Evolutionary conservation across 2,797 vertebrate species (phyloP).

Genomic region (Vipera latastei): DNA sequence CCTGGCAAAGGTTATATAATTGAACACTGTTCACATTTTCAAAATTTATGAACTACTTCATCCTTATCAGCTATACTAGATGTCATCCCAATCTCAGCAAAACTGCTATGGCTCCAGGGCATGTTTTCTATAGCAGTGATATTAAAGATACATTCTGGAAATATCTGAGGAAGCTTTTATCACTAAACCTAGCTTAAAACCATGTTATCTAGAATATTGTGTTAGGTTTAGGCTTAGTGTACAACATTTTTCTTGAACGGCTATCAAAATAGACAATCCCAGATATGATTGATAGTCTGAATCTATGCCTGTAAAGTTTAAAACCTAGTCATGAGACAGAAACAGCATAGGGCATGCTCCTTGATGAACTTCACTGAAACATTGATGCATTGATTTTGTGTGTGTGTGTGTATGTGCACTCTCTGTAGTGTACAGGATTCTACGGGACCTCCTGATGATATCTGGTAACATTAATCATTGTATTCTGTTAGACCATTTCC

Average conservation of each 20-base stretch:
- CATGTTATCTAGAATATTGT: background rate
- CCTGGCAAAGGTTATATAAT: background rate
- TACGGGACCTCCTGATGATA: background rate
- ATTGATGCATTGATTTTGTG: background rate
- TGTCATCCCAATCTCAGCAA: background rate
- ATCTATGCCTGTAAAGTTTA: background rate
- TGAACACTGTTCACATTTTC: background rate
- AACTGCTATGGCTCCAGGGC: background rate
- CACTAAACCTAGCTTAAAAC: background rate
- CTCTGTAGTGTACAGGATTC: no score
- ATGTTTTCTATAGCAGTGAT: background rate
- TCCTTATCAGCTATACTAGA: background rate
- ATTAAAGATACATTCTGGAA: background rate
- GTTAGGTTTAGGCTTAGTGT: background rate
- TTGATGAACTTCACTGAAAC: background rate
- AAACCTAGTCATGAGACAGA: background rate
- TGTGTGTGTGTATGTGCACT: background rate
- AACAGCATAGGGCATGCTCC: background rate
- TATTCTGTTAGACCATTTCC: background rate
- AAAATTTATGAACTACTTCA: background rate
- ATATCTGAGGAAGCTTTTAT: background rate
- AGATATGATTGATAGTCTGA: background rate
- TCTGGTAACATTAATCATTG: background rate
- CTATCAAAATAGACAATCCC: background rate
- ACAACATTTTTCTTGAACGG: background rate